These are phyloP conservation scores for Drosophila neotestacea DNA, from an alignment of 2,888 invertebrate species.

Conservation along the genomic window DNA sequence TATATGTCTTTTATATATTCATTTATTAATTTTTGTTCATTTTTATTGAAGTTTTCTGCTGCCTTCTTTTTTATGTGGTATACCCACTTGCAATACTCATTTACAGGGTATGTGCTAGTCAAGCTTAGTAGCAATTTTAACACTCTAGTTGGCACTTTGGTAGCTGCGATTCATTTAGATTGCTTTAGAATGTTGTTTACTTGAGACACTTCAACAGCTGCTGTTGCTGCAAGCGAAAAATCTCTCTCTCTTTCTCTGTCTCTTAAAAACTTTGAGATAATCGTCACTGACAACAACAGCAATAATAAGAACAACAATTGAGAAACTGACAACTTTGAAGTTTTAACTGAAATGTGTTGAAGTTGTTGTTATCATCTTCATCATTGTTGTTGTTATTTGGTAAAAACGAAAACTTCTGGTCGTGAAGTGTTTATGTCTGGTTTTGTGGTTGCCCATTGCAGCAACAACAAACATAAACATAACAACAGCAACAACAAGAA, in stretches of 20 bases:
- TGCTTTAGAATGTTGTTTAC: conserved; percentile 15
- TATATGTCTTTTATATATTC: no score
- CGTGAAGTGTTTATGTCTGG: conserved; percentile 69
- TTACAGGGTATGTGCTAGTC: conserved; percentile 17
- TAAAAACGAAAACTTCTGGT: conserved; percentile 32
- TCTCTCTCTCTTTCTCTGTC: neutral
- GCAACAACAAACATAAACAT: conserved; percentile 12
- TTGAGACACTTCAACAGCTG: conserved; percentile 37
- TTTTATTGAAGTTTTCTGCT: no score
- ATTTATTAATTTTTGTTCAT: no score
- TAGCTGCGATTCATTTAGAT: conserved; percentile 27
- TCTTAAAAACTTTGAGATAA: conserved; percentile 53
- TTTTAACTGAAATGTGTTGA: conserved; percentile 24
- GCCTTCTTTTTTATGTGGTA: neutral
- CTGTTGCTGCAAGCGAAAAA: conserved; percentile 6
- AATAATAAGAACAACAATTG: conserved; percentile 24
- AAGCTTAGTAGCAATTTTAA: neutral
- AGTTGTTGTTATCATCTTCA: conserved; percentile 12
- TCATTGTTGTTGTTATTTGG: conserved; percentile 5
- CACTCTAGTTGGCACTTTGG: neutral
- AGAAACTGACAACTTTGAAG: conserved; percentile 45
- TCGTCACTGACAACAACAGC: conserved; percentile 30
- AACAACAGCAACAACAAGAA: conserved; percentile 8
- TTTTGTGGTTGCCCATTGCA: conserved; percentile 54
- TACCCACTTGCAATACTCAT: neutral